Conservation (phyloP, 2,888 invertebrate species). For the Heliconius ethilla region DNA sequence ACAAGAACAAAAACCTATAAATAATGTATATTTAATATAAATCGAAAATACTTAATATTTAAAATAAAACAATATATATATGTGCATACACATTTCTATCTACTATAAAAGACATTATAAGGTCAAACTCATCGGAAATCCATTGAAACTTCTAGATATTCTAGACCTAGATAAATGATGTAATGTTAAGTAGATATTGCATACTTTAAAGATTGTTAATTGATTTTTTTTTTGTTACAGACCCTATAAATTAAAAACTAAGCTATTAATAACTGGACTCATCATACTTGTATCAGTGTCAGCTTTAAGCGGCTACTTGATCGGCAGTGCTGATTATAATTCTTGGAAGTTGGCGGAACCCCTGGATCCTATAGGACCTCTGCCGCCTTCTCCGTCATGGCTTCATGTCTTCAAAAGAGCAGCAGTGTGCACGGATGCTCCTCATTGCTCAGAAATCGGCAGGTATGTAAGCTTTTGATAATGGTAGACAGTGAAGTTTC, state of each 20-base stretch:
- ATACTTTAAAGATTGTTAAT: neutral
- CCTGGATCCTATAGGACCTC: constrained; percentile 84
- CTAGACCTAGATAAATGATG: neutral
- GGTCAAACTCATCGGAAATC: neutral
- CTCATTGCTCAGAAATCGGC: constrained; percentile 88
- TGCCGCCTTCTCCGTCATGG: constrained; percentile 85
- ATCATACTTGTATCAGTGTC: constrained; percentile 61
- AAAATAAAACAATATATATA: neutral
- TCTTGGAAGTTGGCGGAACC: constrained; percentile 68
- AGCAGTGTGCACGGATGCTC: constrained; percentile 90
- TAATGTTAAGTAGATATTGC: constrained; percentile 42
- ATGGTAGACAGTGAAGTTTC: neutral
- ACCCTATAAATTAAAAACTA: constrained; percentile 63
- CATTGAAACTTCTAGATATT: neutral
- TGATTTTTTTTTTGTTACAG: constrained; percentile 56
- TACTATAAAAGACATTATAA: neutral
- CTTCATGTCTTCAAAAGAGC: constrained; percentile 85
- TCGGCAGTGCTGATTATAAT: constrained; percentile 60
- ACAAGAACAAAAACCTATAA: too few species aligned
- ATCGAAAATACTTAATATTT: neutral
- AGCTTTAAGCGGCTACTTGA: constrained; percentile 64
- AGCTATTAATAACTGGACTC: constrained; percentile 58
- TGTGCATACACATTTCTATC: neutral
- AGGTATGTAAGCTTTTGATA: constrained; percentile 79
- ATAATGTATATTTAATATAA: too few species aligned